Percentiles rank a stretch among this genome's conserved stretches.
Evolutionary conservation across 2,797 vertebrate species (phyloP).

Genomic region (Sternotherus odoratus): DNA sequence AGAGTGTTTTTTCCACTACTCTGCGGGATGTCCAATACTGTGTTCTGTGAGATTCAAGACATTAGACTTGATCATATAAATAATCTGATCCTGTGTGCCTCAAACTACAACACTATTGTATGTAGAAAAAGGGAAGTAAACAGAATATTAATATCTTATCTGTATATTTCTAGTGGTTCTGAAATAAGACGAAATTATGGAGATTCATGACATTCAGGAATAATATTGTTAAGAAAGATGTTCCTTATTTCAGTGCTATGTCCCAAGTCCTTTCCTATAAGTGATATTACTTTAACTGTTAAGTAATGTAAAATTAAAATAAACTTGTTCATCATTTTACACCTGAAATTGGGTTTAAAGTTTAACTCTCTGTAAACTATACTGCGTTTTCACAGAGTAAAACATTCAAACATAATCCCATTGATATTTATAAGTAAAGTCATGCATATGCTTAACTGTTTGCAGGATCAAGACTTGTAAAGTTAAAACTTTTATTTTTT

Average conservation of each 20-base stretch:
- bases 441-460: not conserved
- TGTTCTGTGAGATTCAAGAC: conserved; percentile 5
- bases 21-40: not conserved
- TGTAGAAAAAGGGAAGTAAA: conserved; percentile 1
- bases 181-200: conserved; percentile 6
- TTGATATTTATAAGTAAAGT: conserved; percentile 19
- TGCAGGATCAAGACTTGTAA: conserved; percentile 38
- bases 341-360: not conserved
- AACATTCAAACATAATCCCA: conserved; percentile 43
- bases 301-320: conserved; percentile 22
- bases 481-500: conserved; percentile 37
- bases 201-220: not conserved
- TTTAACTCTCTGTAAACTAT: conserved; percentile 13
- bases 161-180: not conserved
- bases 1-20: not conserved
- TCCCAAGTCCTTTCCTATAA: not conserved
- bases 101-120: not conserved
- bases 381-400: conserved; percentile 22
- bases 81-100: conserved; percentile 4
- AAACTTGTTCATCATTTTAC: not conserved
- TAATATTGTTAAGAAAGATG: not conserved
- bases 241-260: not conserved
- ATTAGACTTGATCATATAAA: conserved; percentile 21
- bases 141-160: not conserved
- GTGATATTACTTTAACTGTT: not conserved